A percentile compares a stretch with the other conserved stretches of the same genome.
These are phyloP conservation scores for Camponotus pennsylvanicus DNA, from an alignment of 1,140 invertebrate genomes.

Conservation along the genomic window DNA sequence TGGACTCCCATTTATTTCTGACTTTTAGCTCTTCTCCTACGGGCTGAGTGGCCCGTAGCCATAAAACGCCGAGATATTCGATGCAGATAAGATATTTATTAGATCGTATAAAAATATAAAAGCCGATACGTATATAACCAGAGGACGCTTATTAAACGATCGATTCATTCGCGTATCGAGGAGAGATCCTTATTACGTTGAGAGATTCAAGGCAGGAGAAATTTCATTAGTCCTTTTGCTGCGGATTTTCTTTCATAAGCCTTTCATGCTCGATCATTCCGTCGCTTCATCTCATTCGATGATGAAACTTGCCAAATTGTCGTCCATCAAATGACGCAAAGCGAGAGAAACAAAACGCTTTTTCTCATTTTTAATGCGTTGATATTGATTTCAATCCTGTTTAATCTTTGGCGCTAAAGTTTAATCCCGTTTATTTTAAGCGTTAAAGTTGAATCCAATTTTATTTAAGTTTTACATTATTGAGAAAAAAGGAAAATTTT, in stretches of 20 bases:
- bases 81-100: conserved; percentile 52
- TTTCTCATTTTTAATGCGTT: not conserved
- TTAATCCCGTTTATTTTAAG: conserved; percentile 6
- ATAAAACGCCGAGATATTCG: conserved; percentile 37
- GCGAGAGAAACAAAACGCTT: not conserved
- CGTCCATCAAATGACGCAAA: conserved; percentile 23
- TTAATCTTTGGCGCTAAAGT: not conserved
- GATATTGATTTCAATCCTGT: not conserved
- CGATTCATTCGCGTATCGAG: not conserved
- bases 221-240: conserved; percentile 13
- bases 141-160: conserved; percentile 12
- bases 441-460: not conserved
- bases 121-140: not conserved
- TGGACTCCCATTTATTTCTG: conserved; percentile 73
- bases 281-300: conserved; percentile 1
- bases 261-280: not conserved
- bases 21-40: conserved; percentile 39
- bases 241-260: not conserved
- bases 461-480: conserved; percentile 34
- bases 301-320: conserved; percentile 55
- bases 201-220: conserved; percentile 37
- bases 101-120: conserved; percentile 30
- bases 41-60: not conserved
- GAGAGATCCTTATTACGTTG: conserved; percentile 15
- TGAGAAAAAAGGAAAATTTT: conserved; percentile 12